Percentiles rank a stretch among this genome's conserved stretches.
Conservation (phyloP, 2,888 invertebrate genomes). For the Metellina segmentata region DNA sequence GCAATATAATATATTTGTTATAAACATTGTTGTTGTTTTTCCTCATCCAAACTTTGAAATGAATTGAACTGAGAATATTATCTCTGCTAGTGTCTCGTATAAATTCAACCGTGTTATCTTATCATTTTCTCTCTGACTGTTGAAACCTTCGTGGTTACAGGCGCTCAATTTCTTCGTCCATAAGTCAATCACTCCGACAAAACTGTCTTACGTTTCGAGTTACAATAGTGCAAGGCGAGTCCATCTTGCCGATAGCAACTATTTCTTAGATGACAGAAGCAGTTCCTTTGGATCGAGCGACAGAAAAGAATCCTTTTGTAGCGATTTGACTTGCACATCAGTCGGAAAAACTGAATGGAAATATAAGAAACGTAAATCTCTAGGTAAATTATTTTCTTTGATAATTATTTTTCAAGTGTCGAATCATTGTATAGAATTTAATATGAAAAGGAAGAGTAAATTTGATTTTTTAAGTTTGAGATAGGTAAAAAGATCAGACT, state of each 20-base stretch:
- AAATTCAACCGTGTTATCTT: background rate
- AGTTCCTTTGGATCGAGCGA: constrained; percentile 41
- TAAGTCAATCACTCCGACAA: constrained; percentile 31
- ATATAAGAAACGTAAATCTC: constrained; percentile 67
- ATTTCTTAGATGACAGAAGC: constrained; percentile 44
- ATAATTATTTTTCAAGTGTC: background rate
- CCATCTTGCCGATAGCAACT: constrained; percentile 55
- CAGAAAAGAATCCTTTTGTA: constrained; percentile 35
- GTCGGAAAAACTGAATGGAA: constrained; percentile 60
- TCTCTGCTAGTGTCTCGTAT: background rate
- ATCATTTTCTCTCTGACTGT: background rate
- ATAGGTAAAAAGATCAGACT: no score
- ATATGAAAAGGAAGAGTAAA: no score
- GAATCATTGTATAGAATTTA: background rate
- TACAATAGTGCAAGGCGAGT: constrained; percentile 72
- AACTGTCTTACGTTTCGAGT: constrained; percentile 74
- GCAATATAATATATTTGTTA: no score
- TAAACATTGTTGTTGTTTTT: no score
- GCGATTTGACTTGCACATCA: constrained; percentile 11
- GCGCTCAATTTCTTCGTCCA: constrained; percentile 1
- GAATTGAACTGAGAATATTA: constrained; percentile 39
- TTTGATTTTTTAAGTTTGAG: no score
- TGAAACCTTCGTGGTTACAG: background rate
- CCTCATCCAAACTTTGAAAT: background rate
- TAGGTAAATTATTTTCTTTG: constrained; percentile 21